phyloP scores from a whole-genome alignment of 2,113 vertebrate species.

The Microcebus tavaratra region DNA sequence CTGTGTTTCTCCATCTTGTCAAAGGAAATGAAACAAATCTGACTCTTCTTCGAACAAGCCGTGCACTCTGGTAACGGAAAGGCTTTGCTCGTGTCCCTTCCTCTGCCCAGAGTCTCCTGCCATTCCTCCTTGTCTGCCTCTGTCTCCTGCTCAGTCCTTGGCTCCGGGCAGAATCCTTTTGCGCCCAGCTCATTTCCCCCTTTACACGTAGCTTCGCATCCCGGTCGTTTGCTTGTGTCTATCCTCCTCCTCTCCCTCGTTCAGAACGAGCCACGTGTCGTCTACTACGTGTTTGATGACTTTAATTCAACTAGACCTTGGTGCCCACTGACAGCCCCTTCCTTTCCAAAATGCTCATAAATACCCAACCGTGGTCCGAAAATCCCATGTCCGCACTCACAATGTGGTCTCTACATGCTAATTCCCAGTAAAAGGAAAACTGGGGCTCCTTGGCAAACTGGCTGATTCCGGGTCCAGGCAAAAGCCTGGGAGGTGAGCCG shows the following conservation, averaged over 20 bases:
- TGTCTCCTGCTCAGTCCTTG: background rate
- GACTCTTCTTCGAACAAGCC: constrained; percentile 13
- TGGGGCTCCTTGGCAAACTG: background rate
- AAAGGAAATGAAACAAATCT: constrained; percentile 72
- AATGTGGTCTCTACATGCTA: background rate
- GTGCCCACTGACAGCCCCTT: constrained; percentile 20
- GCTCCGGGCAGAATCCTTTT: constrained; percentile 35
- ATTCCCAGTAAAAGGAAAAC: constrained; percentile 12
- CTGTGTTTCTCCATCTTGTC: constrained; percentile 78
- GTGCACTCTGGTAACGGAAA: background rate
- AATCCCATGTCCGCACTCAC: background rate
- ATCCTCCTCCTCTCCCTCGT: background rate
- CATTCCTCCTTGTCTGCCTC: background rate
- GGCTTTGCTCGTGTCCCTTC: background rate
- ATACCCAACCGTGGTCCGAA: constrained; percentile 8
- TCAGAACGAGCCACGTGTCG: constrained; percentile 15
- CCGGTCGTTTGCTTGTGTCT: constrained; percentile 18
- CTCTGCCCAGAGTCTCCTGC: background rate
- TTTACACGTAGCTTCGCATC: background rate
- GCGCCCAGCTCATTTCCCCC: background rate
- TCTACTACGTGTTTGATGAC: constrained; percentile 47
- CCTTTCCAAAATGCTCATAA: constrained; percentile 36
- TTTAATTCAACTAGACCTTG: constrained; percentile 39
- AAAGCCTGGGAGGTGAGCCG: background rate
- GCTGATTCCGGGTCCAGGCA: background rate